A percentile compares a stretch with the other conserved stretches of the same genome.
Evolutionary conservation across 2,113 vertebrate genomes (phyloP).

Genomic region (Brachionichthys hirsutus): DNA sequence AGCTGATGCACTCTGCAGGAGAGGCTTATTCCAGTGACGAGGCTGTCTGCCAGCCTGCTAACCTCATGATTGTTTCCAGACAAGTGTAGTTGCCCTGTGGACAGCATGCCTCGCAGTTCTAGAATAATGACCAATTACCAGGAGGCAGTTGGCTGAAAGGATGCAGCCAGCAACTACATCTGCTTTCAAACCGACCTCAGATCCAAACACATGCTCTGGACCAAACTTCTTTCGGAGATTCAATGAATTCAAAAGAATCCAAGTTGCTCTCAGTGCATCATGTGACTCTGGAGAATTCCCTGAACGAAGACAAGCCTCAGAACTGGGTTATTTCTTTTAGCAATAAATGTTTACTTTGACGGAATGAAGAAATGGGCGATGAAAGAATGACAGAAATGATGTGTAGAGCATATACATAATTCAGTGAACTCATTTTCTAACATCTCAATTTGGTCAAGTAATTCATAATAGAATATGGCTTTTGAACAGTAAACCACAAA

Average conservation of each 20-base stretch:
- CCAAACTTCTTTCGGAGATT: conserved; percentile 61
- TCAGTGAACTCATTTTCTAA: conserved; percentile 21
- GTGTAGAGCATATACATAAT: conserved; percentile 22
- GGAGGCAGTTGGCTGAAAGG: conserved; percentile 72
- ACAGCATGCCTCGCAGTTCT: conserved; percentile 68
- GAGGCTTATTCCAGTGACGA: conserved; percentile 58
- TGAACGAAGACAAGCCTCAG: conserved; percentile 35
- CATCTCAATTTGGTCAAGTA: conserved; percentile 20
- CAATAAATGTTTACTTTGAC: conserved; percentile 41
- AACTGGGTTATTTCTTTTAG: conserved; percentile 16
- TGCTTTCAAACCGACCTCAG: conserved; percentile 67
- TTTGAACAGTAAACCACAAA: conserved; percentile 41
- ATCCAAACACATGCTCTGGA: conserved; percentile 67
- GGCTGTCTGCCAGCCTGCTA: conserved; percentile 68
- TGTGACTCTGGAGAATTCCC: conserved; percentile 42
- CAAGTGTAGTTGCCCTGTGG: conserved; percentile 73
- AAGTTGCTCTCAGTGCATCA: conserved; percentile 41
- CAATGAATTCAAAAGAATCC: conserved; percentile 47
- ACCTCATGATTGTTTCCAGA: conserved; percentile 77
- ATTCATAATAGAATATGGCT: conserved; percentile 25
- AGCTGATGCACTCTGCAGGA: conserved; percentile 51
- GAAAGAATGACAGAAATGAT: conserved; percentile 28
- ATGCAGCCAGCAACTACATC: conserved; percentile 74
- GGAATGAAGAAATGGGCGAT: conserved; percentile 27
- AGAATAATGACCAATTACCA: conserved; percentile 76